Percentiles rank a stretch among this genome's conserved stretches.
phyloP scores from a whole-genome alignment of 2,888 invertebrate species.

The Melanotus villosus region DNA sequence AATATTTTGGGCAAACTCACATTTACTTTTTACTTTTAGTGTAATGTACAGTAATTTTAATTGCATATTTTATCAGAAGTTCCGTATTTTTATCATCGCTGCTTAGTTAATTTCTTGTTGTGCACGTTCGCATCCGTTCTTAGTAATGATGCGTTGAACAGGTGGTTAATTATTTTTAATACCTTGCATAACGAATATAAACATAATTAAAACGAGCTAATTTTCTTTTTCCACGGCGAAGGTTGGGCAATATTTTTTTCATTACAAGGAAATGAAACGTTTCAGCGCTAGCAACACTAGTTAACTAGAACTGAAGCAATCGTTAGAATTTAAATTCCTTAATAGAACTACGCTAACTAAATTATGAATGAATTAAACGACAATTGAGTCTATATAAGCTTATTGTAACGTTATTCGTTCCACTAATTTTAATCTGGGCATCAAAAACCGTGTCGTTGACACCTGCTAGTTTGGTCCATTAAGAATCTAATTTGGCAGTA shows the following conservation, averaged over 20 bases:
- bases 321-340: neutral
- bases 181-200: no score
- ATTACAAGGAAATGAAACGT: no score
- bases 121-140: no score
- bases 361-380: neutral
- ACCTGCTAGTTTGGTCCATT: neutral
- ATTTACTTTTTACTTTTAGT: slow-evolving; percentile 6
- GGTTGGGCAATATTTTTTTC: no score
- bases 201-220: no score
- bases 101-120: neutral
- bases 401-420: slow-evolving; percentile 1
- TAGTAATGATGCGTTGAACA: no score
- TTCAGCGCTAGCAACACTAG: no score
- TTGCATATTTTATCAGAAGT: slow-evolving; percentile 1
- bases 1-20: slow-evolving; percentile 7
- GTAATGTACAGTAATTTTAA: slow-evolving; percentile 8
- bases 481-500: slow-evolving; percentile 6
- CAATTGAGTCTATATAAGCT: neutral
- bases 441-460: slow-evolving; percentile 15
- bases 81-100: neutral
- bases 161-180: no score
- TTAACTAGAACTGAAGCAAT: no score
- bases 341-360: neutral
- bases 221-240: no score
- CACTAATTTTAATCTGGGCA: neutral